These are phyloP conservation scores for Epizoanthus ramosus DNA, from an alignment of 92 coral and sea anemone species.

Conservation along the genomic window DNA sequence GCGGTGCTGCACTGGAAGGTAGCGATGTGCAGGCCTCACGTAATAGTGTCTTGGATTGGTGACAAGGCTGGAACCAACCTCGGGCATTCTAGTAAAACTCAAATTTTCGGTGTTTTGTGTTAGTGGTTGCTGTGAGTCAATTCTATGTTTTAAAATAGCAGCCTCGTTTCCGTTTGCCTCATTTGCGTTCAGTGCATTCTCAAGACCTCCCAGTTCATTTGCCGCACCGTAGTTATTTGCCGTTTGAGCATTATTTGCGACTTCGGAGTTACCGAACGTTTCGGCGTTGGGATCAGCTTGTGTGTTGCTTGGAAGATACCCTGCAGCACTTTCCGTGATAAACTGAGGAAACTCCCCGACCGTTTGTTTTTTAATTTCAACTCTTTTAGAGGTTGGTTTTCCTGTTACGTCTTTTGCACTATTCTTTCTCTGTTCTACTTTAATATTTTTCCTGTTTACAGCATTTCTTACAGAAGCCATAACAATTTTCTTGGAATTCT, in stretches of 20 bases:
- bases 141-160: neutral
- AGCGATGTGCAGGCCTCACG: conserved; percentile 32
- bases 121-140: neutral
- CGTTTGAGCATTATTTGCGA: neutral
- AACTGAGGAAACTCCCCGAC: neutral
- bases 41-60: conserved; percentile 16
- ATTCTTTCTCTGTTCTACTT: neutral
- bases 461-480: neutral
- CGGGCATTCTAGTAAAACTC: neutral
- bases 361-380: conserved; percentile 17
- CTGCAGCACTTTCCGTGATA: conserved; percentile 27
- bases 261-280: conserved; percentile 4
- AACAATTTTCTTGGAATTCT: neutral
- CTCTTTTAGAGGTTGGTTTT: neutral
- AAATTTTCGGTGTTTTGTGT: neutral
- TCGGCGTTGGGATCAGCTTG: neutral
- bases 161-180: conserved; percentile 6
- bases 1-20: conserved; percentile 22
- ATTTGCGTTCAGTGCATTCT: neutral
- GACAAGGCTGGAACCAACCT: conserved; percentile 14
- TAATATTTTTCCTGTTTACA: neutral
- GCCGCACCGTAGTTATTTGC: neutral
- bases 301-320: neutral
- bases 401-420: too few species aligned
- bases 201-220: neutral